phyloP scores from a whole-genome alignment of 1,140 invertebrate genomes.

The Acarapis woodi region DNA sequence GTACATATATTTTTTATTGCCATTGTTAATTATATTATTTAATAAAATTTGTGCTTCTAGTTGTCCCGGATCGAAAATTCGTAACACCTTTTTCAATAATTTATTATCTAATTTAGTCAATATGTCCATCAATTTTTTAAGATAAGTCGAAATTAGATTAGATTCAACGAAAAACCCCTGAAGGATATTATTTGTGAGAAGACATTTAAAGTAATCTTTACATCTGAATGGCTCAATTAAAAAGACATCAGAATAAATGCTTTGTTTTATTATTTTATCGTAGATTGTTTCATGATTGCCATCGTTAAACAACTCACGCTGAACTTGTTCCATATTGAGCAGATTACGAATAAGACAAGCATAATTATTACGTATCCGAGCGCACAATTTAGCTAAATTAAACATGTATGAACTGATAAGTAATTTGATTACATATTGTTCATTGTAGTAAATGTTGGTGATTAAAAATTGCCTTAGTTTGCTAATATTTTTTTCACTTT shows the following conservation, averaged over 20 bases:
- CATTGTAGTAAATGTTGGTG: conserved; percentile 35
- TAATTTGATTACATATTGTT: conserved; percentile 30
- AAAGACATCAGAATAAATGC: neutral
- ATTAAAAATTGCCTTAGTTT: conserved; percentile 25
- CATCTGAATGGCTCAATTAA: neutral
- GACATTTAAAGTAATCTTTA: neutral
- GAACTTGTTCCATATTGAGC: neutral
- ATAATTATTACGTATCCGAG: conserved; percentile 12
- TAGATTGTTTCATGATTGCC: neutral
- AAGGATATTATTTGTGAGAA: neutral
- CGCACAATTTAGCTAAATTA: conserved; percentile 14
- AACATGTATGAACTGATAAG: conserved; percentile 21
- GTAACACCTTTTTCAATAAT: neutral
- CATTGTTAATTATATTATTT: neutral
- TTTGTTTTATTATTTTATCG: no score
- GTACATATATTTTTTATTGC: conserved; percentile 5
- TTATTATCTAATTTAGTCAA: neutral
- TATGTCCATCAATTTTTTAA: conserved; percentile 2
- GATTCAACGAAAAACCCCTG: neutral
- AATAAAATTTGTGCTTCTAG: conserved; percentile 5
- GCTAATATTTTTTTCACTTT: neutral
- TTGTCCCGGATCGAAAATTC: neutral
- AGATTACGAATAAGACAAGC: neutral
- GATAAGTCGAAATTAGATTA: conserved; percentile 1
- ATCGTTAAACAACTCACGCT: neutral